Conservation (phyloP, 2,888 invertebrate species). For the Tachina fera region DNA sequence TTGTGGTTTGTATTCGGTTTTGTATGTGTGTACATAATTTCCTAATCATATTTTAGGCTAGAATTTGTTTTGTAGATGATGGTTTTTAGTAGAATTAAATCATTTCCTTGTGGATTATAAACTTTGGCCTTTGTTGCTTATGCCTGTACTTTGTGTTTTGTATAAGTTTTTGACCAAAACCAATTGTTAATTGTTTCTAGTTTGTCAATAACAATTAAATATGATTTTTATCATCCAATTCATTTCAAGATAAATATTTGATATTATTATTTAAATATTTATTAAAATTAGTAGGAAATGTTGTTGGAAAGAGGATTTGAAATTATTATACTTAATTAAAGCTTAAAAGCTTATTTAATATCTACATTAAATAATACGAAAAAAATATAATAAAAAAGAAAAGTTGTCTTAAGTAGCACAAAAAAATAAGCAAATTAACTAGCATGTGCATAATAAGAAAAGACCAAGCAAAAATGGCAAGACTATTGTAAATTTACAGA, state of each 20-base stretch:
- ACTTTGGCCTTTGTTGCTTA: conserved; percentile 30
- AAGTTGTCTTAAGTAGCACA: too few relatives aligned
- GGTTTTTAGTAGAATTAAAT: conserved; percentile 51
- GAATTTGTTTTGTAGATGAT: conserved; percentile 40
- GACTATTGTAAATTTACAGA: too few relatives aligned
- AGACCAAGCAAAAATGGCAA: too few relatives aligned
- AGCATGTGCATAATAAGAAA: too few relatives aligned
- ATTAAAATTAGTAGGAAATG: background rate
- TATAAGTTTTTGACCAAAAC: conserved; percentile 6
- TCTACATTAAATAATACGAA: background rate
- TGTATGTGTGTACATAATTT: background rate
- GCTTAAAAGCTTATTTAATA: background rate
- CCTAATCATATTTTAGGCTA: conserved; percentile 10
- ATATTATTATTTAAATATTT: background rate
- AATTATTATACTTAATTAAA: background rate
- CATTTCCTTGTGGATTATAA: conserved; percentile 42
- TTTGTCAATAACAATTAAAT: conserved; percentile 48
- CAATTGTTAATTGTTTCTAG: conserved; percentile 21
- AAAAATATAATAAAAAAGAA: too few relatives aligned
- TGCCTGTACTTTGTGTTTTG: background rate
- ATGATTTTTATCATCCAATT: background rate
- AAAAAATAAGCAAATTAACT: too few relatives aligned
- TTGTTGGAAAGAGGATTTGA: background rate
- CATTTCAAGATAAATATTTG: background rate
- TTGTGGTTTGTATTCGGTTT: conserved; percentile 28